phyloP scores from a whole-genome alignment of 2,113 vertebrate genomes.

The Brienomyrus longianalis region DNA sequence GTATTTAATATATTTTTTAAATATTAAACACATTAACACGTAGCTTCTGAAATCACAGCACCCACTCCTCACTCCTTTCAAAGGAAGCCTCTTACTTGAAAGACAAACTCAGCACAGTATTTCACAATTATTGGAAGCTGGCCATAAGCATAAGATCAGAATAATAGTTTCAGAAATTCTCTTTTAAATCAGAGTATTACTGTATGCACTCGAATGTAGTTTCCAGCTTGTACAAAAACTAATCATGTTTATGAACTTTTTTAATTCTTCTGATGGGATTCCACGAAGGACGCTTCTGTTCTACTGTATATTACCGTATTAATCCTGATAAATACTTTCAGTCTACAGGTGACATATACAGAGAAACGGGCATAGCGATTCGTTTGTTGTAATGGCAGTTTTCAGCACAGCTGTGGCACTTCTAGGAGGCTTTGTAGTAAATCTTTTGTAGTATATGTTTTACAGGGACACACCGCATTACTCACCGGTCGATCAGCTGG shows the following conservation, averaged over 20 bases:
- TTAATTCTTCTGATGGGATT: neutral
- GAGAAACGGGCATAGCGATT: neutral
- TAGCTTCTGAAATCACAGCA: neutral
- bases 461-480: neutral
- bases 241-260: neutral
- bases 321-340: neutral
- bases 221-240: neutral
- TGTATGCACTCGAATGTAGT: neutral
- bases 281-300: neutral
- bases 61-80: neutral
- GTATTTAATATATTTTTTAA: neutral
- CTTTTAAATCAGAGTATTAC: neutral
- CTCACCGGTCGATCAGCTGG: neutral
- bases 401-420: neutral
- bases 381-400: neutral
- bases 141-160: neutral
- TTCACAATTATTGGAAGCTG: neutral
- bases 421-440: neutral
- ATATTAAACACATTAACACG: neutral
- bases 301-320: neutral
- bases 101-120: neutral
- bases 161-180: neutral
- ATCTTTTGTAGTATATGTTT: neutral
- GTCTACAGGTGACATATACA: neutral
- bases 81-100: neutral